These are phyloP conservation scores for Dryomyza anilis DNA, from an alignment of 2,888 invertebrate genomes.

Conservation along the genomic window DNA sequence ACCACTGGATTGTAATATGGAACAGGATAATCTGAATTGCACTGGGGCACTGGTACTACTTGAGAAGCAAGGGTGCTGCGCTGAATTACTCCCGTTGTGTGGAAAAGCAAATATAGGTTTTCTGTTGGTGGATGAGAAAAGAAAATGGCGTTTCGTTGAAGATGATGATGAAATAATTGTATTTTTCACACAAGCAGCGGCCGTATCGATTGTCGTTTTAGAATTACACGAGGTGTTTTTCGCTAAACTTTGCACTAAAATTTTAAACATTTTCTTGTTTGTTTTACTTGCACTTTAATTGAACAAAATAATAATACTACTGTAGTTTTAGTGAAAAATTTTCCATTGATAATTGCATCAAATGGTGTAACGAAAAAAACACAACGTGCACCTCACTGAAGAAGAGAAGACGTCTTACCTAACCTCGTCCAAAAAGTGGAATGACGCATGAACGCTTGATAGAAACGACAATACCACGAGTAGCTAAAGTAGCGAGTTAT, in stretches of 20 bases:
- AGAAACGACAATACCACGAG: neutral
- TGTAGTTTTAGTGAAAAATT: conserved; percentile 27
- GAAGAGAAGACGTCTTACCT: conserved; percentile 56
- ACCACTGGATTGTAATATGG: neutral
- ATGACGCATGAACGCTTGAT: conserved; percentile 45
- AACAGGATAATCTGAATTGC: neutral
- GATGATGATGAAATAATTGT: conserved; percentile 51
- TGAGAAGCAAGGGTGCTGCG: conserved; percentile 3
- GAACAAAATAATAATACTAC: conserved; percentile 21
- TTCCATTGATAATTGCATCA: too few relatives aligned
- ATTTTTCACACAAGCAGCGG: conserved; percentile 47
- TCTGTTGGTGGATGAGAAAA: conserved; percentile 56
- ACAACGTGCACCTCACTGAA: conserved; percentile 41
- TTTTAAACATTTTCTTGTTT: conserved; percentile 39
- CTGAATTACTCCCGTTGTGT: conserved; percentile 22
- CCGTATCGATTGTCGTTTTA: conserved; percentile 35
- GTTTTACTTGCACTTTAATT: conserved; percentile 6
- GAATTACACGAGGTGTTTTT: conserved; percentile 45
- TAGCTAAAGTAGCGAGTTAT: neutral
- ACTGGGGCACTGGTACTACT: neutral
- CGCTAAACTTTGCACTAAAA: conserved; percentile 50
- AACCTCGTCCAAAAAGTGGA: conserved; percentile 59
- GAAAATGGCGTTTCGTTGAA: conserved; percentile 52
- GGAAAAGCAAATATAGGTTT: conserved; percentile 49
- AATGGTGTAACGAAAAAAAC: too few relatives aligned